These are phyloP conservation scores for Hepsetus odoe DNA, from an alignment of 2,113 vertebrate genomes.

Conservation along the genomic window DNA sequence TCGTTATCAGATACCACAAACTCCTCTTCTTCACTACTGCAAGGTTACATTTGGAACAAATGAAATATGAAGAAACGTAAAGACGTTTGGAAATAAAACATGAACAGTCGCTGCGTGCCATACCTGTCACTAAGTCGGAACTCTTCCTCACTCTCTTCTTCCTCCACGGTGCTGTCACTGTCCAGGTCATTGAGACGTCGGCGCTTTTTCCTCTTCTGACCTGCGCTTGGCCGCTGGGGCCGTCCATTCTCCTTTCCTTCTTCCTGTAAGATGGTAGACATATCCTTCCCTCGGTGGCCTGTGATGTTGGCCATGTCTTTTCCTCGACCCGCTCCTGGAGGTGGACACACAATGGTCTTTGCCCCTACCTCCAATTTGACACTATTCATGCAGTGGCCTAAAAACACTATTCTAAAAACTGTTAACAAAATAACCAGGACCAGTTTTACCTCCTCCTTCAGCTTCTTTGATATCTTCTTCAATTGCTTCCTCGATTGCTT, in stretches of 20 bases:
- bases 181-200: conserved; percentile 95
- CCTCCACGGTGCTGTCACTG: conserved; percentile 92
- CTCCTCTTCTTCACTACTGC: conserved; percentile 87
- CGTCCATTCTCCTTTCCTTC: conserved; percentile 90
- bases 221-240: conserved; percentile 73
- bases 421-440: not conserved
- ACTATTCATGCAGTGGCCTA: not conserved
- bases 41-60: not conserved
- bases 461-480: conserved; percentile 98
- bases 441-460: conserved; percentile 88
- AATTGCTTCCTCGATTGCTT: conserved; percentile 98
- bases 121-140: conserved; percentile 94
- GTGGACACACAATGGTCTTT: not conserved
- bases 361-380: not conserved
- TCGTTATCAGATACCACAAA: conserved; percentile 89
- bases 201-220: conserved; percentile 86
- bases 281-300: conserved; percentile 93
- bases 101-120: not conserved
- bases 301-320: conserved; percentile 99
- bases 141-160: conserved; percentile 96
- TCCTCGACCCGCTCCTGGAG: conserved; percentile 87
- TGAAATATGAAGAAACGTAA: not conserved
- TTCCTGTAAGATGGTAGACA: conserved; percentile 90
- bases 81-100: not conserved
- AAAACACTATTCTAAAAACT: too few species aligned